Base-by-base conservation (phyloP, 2,888 invertebrate species). In the Lottia scabra region DNA sequence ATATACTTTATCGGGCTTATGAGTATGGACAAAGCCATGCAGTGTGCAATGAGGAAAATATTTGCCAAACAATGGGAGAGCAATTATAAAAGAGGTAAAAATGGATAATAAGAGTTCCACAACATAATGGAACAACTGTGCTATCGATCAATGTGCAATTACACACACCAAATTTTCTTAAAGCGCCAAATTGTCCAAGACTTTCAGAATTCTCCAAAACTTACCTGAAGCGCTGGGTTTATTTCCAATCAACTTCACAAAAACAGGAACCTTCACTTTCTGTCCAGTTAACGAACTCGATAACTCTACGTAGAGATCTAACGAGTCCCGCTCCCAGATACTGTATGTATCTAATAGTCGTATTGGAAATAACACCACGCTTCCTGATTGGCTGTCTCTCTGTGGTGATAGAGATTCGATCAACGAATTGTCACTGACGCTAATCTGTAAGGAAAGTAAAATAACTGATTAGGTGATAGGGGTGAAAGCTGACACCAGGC, bases 271-370 rank as follows among this genome's bases (percentile, higher is more conserved):
- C 62, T 76, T 80, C 64, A 84, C 83, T 72, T 78, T 80, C 74
- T 88, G 87, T 46, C 86, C 85, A 16, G 85, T 87, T 62, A 81
- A 77, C 43, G 75, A 72, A 75, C 84, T 83, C 67, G 76, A 78
- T 65, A 87, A 65, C 70, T 85, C 82, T 19, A 87, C 80, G 46
- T 71, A 78, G 19, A 85, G 79, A 80, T 86, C 85, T 5, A 83
- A 78, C 38, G 81, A 78, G 43, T 84, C 83, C 62, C 79, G 76
- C 63, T 86, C 85, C 85, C 85, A 85, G 23, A 85, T 72, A 23
- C 81, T 78, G 23, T 80, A 75, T 15, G 84, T 80, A 64, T 85
- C 84, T 0, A 83, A 75, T 72, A 88, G 79, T 70, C 81, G 81
- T 68, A 88, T 78, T 65, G 85, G 87, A 77, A 81, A 87, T 64